Evolutionary conservation across 2,797 vertebrate species (phyloP), one percentile per base, ranked within the genome.

Genomic region (Sibirionetta formosa): DNA sequence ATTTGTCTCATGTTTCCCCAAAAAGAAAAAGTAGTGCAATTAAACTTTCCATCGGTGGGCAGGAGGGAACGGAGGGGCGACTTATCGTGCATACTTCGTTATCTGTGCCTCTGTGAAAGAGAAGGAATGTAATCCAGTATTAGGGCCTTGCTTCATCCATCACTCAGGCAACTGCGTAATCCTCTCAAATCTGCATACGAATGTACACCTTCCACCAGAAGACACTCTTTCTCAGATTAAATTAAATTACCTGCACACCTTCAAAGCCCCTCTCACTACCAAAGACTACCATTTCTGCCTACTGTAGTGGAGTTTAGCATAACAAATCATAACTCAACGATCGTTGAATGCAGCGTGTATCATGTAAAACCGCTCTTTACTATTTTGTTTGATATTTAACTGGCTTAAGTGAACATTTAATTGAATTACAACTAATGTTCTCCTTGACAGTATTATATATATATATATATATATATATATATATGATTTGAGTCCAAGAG

Each of bases 201-300:
- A 36, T 31, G 38, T 84, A 73, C 73, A 92, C 89, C 86, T 92
- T 91, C 85, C 54, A 91, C 78, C 54, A 86, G 50, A 54, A 66
- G 42, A 70, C 72, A 73, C 19, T 82, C 70, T 38, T 86, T 14
- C 60, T 91, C 44, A 94, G 75, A 87, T 86, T 91, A 93, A 91
- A 96, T 73, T 44, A 77, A 94, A 96, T 95, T 82, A 88, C 54
- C 31, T 53, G 88, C 88, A 91, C 82, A 58, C 54, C 70, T 80
- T 78, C 89, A 94, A 89, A 8, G 2, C n/a, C 40, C 23, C 7
- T 53, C 71, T 93, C 72, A 91, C 38, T 91, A 29, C 40, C 86
- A 93, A 86, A 92, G 68, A 38, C 70, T n/a, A 82, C 10, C 65
- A 66, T 36, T 42, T 72, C 56, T 63, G 86, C 82, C 69, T 33